Evolutionary conservation across 2,888 invertebrate species (phyloP).

Genomic region (Mythimna ferrago): DNA sequence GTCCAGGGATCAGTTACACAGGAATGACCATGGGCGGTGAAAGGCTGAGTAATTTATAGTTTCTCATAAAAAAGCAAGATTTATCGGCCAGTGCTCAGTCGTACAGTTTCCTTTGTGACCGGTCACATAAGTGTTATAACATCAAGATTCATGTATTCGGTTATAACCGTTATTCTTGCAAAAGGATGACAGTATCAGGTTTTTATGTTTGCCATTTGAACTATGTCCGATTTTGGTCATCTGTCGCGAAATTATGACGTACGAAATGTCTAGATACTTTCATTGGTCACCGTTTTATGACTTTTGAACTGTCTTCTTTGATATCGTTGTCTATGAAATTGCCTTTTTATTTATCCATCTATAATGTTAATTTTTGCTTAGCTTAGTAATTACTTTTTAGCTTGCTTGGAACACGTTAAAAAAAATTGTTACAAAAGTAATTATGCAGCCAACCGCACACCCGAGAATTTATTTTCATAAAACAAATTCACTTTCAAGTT

Average conservation of each 20-base stretch:
- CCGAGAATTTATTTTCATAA: constrained; percentile 14
- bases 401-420: background rate
- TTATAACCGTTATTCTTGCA: constrained; percentile 61
- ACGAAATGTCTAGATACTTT: constrained; percentile 20
- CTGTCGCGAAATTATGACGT: constrained; percentile 38
- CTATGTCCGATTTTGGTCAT: constrained; percentile 48
- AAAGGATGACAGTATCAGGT: constrained; percentile 55
- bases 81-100: constrained; percentile 49
- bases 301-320: constrained; percentile 4
- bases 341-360: background rate
- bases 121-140: constrained; percentile 61
- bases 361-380: background rate
- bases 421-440: constrained; percentile 2
- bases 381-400: background rate
- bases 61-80: constrained; percentile 67
- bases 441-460: background rate
- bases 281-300: constrained; percentile 7
- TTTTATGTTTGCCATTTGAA: constrained; percentile 53
- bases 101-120: constrained; percentile 50
- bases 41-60: constrained; percentile 63
- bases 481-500: constrained; percentile 12
- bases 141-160: constrained; percentile 65
- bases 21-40: constrained; percentile 55
- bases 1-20: constrained; percentile 58
- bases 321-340: background rate